Base-by-base conservation (phyloP, 2,797 vertebrate genomes). In the Sebastolobus altivelis region DNA sequence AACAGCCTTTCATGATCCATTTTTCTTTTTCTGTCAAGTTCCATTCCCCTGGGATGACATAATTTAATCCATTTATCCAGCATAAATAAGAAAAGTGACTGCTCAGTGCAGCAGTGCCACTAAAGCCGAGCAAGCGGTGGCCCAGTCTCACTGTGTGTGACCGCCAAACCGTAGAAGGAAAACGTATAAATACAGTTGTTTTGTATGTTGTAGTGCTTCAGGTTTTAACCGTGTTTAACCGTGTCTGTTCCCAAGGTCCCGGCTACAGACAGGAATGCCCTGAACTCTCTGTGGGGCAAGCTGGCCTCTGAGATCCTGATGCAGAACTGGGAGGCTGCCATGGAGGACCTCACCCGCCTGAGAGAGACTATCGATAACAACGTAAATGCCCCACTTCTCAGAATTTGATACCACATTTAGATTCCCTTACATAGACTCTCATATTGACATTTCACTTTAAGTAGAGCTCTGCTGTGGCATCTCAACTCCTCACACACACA, bases 301-400 rank as follows among this genome's bases (percentile, higher is more conserved):
- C 94, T 99, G 92, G 98, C 99, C 78, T 99, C 99, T 83, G 99
- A 99, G 96, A 99, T 99, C 93, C 94, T 99, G 91, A 99, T 99
- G 99, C 98, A 99, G 95, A 99, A 99, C 95, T 99, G 99, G 99
- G 99, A 99, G 86, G 97, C 97, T 77, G 98, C 99, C 78, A 99
- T 99, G 99, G 99, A 99, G 94, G 98, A 99, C 91, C 97, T 99
- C 75, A 99, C 98, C 84, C 96, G 98, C 69, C 95, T 99, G 74
- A 98, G 99, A 93, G 99, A 99, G 94, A 99, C 98, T 66, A 98
- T 99, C 91, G 98, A 99, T 95, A 99, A 99, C 95, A 99, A 99
- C 35, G 98, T 99, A 96, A 97, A 96, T 95, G 90, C 89, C 85
- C 92, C 87, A 82, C 92, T 93, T 94, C 90, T 95, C 94, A 93